phyloP scores from a whole-genome alignment of 2,797 vertebrate genomes.

The Capromys pilorides region DNA sequence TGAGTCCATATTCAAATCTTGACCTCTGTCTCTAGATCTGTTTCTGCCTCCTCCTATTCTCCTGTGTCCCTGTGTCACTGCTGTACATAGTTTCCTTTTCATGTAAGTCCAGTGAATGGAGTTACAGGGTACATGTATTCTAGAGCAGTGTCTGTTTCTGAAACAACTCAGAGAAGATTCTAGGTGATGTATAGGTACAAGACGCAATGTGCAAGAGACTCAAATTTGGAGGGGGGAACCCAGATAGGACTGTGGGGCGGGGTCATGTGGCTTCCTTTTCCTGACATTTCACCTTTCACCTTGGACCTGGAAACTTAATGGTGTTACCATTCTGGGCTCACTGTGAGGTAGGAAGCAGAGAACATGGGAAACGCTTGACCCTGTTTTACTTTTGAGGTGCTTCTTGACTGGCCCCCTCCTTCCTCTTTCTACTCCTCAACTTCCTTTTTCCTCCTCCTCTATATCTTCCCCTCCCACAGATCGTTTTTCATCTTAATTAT shows the following conservation, averaged over 20 bases:
- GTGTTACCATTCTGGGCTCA: neutral
- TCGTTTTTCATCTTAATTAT: neutral
- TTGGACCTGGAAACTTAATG: neutral
- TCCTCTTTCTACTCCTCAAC: neutral
- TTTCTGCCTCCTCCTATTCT: neutral
- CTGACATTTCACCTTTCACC: neutral
- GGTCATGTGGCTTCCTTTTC: neutral
- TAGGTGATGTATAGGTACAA: too few relatives aligned
- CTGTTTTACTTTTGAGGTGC: rapidly evolving
- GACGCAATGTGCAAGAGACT: neutral
- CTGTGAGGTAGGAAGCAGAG: neutral
- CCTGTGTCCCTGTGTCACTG: neutral
- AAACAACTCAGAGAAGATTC: neutral
- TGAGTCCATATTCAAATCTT: neutral
- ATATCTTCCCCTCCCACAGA: neutral
- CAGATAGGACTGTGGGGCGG: neutral
- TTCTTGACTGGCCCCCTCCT: neutral
- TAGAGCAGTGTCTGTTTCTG: neutral
- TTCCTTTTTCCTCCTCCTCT: neutral
- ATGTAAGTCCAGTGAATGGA: neutral
- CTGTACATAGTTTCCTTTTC: neutral
- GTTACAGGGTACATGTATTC: neutral
- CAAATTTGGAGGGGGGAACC: neutral
- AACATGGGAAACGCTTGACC: neutral
- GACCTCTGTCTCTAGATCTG: neutral